Base-by-base conservation (phyloP, 2,113 vertebrate species). In the Trogon surrucura region DNA sequence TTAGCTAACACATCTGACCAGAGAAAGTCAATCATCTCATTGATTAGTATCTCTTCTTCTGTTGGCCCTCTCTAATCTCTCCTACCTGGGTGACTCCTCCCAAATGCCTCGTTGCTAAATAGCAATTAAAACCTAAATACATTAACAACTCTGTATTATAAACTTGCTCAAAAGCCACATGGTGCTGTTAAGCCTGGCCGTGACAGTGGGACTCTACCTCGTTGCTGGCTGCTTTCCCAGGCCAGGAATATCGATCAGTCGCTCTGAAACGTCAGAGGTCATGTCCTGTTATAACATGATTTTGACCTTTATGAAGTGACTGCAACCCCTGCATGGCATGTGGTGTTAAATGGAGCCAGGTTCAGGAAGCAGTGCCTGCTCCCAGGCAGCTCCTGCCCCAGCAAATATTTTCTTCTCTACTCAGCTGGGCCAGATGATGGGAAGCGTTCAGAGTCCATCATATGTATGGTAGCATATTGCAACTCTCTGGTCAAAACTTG, bases 11-110 rank as follows among this genome's bases (percentile, higher is more conserved):
- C 34, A 61, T 41, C 77, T 96, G 93, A 93, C 83, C 90, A 92
- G 91, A 95, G 94, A 96, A 95, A 96, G 91, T 96, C 58, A 41
- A 79, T 65, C 32, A 29, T 53, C 53, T 92, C 62, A 73, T 89
- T 0, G 61, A 96, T 94, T 45, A 61, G 36, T 69, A 96, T 96
- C 93, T 97, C 85, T 80, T 47, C 82, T 92, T 86, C 90, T 85
- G 64, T 72, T 85, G 88, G 88, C 5, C 36, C 14, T 91, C 41
- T 86, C 80, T 94, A 79, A 94, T 93, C 90, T 94, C 61, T 67
- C 7, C 82, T 61, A 75, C 65, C 53, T 57, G 77, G 71, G 73
- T 21, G 25, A 27, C 92, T 80, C 95, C 93, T 93, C 88, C 90
- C 88, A 89, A 83, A 17, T 1, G 18, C 57, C 56, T 93, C 58